phyloP scores from a whole-genome alignment of 2,113 vertebrate genomes.

The Eonycteris spelaea region DNA sequence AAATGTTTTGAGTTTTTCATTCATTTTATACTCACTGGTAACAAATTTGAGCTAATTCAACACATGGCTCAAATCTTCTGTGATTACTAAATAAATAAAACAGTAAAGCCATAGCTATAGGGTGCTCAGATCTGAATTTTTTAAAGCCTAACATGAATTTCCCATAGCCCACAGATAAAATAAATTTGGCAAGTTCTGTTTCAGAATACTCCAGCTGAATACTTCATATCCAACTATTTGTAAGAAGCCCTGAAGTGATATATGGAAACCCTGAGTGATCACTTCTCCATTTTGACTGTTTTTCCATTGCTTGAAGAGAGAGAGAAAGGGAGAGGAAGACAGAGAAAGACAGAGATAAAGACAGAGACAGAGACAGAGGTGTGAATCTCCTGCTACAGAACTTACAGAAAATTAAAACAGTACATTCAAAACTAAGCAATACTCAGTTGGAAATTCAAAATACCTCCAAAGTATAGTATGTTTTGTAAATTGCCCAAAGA shows the following conservation, averaged over 20 bases:
- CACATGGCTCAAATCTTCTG: background rate
- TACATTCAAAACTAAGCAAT: conserved; percentile 2
- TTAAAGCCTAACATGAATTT: background rate
- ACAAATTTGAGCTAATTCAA: background rate
- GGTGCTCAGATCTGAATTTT: background rate
- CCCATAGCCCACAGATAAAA: background rate
- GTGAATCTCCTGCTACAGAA: background rate
- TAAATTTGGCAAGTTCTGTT: background rate
- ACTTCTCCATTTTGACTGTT: background rate
- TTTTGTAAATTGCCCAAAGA: background rate
- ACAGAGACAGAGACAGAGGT: background rate
- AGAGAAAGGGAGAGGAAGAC: too few relatives aligned
- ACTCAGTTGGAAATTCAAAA: background rate
- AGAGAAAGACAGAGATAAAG: too few relatives aligned
- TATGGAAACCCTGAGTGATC: background rate
- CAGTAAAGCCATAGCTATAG: background rate
- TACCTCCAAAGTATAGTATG: background rate
- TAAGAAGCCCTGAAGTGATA: background rate
- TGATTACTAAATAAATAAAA: background rate
- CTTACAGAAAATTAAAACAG: background rate
- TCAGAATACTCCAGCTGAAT: background rate
- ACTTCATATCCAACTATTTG: background rate
- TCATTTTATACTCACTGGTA: background rate
- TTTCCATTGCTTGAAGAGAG: background rate
- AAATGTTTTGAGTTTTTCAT: background rate